Base-by-base conservation (phyloP, 2,797 vertebrate species). In the Menidia menidia region DNA sequence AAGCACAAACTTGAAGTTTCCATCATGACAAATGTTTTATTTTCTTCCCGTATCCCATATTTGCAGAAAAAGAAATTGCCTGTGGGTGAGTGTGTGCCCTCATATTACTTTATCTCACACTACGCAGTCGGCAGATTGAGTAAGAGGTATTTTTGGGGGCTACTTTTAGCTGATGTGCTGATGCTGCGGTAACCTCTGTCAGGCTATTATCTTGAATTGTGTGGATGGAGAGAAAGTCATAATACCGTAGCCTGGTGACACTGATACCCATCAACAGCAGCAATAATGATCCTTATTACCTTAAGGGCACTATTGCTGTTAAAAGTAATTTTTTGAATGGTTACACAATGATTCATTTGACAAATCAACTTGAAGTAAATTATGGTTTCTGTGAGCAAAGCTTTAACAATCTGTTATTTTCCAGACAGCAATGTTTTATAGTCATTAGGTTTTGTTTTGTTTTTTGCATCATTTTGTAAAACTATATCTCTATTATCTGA, bases 41-140 rank as follows among this genome's bases (percentile, higher is more conserved):
- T 13, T 39, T 1, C 31, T 53, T 53, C 39, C 15, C 19, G 48
- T 10, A 13, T 65, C 59, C 39, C 6, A 59, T 58, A 72, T 76
- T 72, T 78, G 74, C 74, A 76, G 64, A 70, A 77, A 81, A 30
- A 60, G 0, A 71, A 78, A 78, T 64, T 57, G 65, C 15, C 58
- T 16, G 73, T 65, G 72, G 75, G 73, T 13, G 42, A 44, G n/a
- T 14, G 39, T 18, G 32, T 2, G 7, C 19, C 56, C 50, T 72
- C 13, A 14, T n/a, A 2, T 19, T 18, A 11, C 74, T 69, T 80
- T 74, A 78, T 84, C 79, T 71, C 3, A 6, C 57, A 8, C 1
- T 25, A 2, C 13, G 65, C 71, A 73, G 78, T 62, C 55, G 33
- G 3, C 11, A 55, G 39, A 31, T 32, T 52, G 50, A 31, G 31